Evolutionary conservation across 2,797 vertebrate genomes (phyloP).

Genomic region (Myiotriccus ornatus): DNA sequence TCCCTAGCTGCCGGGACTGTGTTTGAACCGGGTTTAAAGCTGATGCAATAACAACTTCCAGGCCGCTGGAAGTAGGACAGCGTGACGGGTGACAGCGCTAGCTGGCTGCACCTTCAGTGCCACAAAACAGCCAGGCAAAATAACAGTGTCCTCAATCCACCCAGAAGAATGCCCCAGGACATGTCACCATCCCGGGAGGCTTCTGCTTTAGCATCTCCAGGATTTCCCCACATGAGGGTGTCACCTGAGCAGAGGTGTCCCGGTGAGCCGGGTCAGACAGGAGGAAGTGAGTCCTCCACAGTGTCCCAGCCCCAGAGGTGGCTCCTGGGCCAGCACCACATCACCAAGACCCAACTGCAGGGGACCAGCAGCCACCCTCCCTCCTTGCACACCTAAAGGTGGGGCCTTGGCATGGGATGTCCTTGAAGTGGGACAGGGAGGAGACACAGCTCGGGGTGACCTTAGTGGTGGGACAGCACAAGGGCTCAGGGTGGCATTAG

Average conservation of each 20-base stretch:
- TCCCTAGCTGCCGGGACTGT: neutral
- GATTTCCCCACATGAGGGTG: neutral
- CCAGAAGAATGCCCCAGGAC: neutral
- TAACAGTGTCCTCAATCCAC: neutral
- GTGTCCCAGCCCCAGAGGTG: neutral
- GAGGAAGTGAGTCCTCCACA: neutral
- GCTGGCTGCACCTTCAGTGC: neutral
- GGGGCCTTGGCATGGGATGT: neutral
- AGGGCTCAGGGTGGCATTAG: neutral
- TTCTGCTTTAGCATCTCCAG: neutral
- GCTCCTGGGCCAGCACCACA: neutral
- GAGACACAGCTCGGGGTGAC: neutral
- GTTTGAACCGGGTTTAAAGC: conserved; percentile 12
- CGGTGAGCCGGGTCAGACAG: neutral
- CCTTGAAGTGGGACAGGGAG: neutral
- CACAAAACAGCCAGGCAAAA: neutral
- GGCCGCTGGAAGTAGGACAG: conserved; percentile 58
- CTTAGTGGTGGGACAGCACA: neutral
- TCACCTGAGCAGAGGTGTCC: neutral
- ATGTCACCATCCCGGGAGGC: rapidly evolving
- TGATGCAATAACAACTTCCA: conserved; percentile 64
- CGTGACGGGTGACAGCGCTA: neutral
- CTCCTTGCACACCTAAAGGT: rapidly evolving
- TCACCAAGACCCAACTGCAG: neutral
- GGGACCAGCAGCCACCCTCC: neutral